These are phyloP conservation scores for Neolamprologus ventralis DNA, from an alignment of 2,113 vertebrate species.

Conservation along the genomic window DNA sequence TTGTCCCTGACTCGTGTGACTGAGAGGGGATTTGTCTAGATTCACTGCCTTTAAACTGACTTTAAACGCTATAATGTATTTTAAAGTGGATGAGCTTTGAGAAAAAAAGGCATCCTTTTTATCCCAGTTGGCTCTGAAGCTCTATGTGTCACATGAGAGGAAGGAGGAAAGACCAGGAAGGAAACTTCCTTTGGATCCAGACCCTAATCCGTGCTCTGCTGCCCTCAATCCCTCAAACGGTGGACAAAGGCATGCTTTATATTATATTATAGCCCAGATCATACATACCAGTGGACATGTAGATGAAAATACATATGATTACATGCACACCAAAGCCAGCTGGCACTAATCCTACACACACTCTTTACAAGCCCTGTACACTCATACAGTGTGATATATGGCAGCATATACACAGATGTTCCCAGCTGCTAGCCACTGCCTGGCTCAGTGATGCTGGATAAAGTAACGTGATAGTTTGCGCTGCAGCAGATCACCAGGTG, in stretches of 20 bases:
- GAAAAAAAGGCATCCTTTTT: slow-evolving; percentile 17
- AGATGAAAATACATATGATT: not conserved
- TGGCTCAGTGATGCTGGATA: not conserved
- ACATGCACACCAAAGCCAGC: not conserved
- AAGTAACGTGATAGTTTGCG: not conserved
- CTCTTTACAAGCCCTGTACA: slow-evolving; percentile 5
- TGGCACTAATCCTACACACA: slow-evolving; percentile 43
- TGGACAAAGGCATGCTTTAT: slow-evolving; percentile 12
- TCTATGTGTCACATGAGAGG: not conserved
- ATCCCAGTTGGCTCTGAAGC: not conserved
- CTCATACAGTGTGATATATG: slow-evolving; percentile 4
- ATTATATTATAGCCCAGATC: not conserved
- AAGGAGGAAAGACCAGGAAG: not conserved
- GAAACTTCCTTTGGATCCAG: slow-evolving; percentile 28
- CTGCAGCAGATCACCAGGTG: not conserved
- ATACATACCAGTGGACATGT: not conserved
- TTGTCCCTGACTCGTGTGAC: slow-evolving; percentile 21
- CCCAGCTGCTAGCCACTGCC: not conserved
- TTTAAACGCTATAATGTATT: slow-evolving; percentile 1
- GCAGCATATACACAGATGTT: slow-evolving; percentile 35
- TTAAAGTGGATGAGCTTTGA: slow-evolving; percentile 20
- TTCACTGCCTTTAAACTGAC: slow-evolving; percentile 19
- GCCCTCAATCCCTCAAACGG: slow-evolving; percentile 42
- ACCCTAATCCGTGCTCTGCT: slow-evolving; percentile 45
- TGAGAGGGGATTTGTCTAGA: slow-evolving; percentile 42